Conservation (phyloP, 2,888 invertebrate species). For the Corbicula japonica region DNA sequence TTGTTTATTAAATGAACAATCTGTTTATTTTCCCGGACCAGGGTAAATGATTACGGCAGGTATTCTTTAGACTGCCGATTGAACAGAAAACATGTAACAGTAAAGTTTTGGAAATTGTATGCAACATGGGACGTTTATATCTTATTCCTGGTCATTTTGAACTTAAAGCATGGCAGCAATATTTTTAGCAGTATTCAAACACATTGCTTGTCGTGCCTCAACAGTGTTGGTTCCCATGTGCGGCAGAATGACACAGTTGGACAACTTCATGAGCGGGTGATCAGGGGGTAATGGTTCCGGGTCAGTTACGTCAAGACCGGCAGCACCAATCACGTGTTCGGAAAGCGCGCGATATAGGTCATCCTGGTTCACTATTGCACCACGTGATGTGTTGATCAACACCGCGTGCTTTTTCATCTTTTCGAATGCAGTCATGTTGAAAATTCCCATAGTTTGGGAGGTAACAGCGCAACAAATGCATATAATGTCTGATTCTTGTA, state of each 20-base stretch:
- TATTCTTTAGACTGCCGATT: too few relatives aligned
- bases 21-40: too few relatives aligned
- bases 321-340: conserved; percentile 91
- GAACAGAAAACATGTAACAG: background rate
- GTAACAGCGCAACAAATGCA: conserved; percentile 93
- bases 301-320: conserved; percentile 96
- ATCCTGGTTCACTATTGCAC: conserved; percentile 90
- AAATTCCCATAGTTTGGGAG: conserved; percentile 92
- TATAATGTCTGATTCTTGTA: conserved; percentile 94
- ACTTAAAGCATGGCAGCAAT: conserved; percentile 90
- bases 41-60: too few relatives aligned
- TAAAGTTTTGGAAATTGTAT: background rate
- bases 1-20: too few relatives aligned
- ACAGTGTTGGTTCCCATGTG: conserved; percentile 95
- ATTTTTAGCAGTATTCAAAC: conserved; percentile 92
- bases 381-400: conserved; percentile 94
- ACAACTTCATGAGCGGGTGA: conserved; percentile 91
- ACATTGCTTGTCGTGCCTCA: conserved; percentile 92
- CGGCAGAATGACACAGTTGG: conserved; percentile 94
- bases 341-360: conserved; percentile 92
- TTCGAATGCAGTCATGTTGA: conserved; percentile 92
- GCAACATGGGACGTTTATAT: background rate
- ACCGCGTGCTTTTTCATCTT: conserved; percentile 95
- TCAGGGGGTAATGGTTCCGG: conserved; percentile 95
- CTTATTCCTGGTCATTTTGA: background rate